Evolutionary conservation across 2,888 invertebrate species (phyloP).

Genomic region (Rotaria macrura): DNA sequence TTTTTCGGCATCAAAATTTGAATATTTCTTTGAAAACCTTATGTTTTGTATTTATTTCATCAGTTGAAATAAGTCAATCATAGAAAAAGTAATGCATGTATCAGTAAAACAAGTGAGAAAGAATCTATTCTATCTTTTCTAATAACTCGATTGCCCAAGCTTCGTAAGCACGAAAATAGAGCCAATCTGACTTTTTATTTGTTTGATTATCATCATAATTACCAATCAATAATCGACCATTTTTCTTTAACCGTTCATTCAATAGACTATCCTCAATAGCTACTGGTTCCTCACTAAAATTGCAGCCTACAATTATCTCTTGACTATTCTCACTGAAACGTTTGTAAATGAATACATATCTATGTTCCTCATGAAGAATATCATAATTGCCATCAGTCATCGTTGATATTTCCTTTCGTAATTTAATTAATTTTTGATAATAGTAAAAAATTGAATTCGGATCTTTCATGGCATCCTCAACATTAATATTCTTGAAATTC

Average conservation of each 20-base stretch:
- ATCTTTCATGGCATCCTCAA: background rate
- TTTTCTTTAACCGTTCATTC: background rate
- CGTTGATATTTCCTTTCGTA: background rate
- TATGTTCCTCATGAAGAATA: background rate
- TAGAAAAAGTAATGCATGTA: too few relatives aligned
- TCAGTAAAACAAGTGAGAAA: too few relatives aligned
- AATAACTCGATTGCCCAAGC: background rate
- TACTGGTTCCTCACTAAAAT: background rate
- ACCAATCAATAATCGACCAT: background rate
- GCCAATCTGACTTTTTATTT: background rate
- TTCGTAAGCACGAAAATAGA: background rate
- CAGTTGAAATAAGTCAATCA: too few relatives aligned
- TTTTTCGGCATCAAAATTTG: too few relatives aligned
- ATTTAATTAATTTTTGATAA: background rate
- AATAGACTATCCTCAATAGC: background rate
- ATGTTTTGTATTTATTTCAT: too few relatives aligned
- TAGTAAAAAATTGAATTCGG: background rate
- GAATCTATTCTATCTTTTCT: too few relatives aligned
- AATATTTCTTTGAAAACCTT: too few relatives aligned
- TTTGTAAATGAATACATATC: background rate
- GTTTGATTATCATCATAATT: background rate
- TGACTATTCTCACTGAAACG: background rate
- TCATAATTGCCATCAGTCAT: background rate
- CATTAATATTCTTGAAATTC: conserved; percentile 7
- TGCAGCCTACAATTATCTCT: background rate